Evolutionary conservation across 2,888 invertebrate species (phyloP).

Genomic region (Stenolophus ochropezus): DNA sequence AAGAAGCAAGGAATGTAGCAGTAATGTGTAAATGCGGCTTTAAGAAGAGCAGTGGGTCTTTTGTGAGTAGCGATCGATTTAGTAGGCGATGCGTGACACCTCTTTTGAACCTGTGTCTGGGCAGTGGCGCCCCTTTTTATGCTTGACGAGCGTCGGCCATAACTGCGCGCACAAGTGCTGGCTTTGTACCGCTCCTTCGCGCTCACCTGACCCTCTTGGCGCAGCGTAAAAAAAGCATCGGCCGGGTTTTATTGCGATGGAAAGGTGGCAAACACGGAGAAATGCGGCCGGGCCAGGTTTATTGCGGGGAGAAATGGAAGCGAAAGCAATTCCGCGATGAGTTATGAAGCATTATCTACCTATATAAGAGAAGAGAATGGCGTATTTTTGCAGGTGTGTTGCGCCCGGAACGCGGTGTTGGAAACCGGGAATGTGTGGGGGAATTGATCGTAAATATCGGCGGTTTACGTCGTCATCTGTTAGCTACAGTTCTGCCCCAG

Average conservation of each 20-base stretch:
- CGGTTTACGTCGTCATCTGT: conserved; percentile 73
- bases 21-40: too few relatives aligned
- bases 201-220: conserved; percentile 36
- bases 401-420: conserved; percentile 68
- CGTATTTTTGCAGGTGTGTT: conserved; percentile 73
- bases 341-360: conserved; percentile 73
- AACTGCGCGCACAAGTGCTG: conserved; percentile 60
- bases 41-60: conserved; percentile 40
- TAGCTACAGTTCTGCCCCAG: conserved; percentile 67
- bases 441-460: conserved; percentile 73
- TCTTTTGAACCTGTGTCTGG: conserved; percentile 64
- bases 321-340: conserved; percentile 73
- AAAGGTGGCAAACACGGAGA: conserved; percentile 68
- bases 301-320: conserved; percentile 72
- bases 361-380: conserved; percentile 71
- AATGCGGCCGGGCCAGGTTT: conserved; percentile 70
- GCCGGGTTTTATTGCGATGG: conserved; percentile 60
- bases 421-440: conserved; percentile 68
- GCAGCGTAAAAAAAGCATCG: conserved; percentile 52
- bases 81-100: conserved; percentile 68
- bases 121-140: conserved; percentile 63
- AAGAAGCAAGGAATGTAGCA: too few relatives aligned
- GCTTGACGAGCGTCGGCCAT: conserved; percentile 64
- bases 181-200: conserved; percentile 16
- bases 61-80: conserved; percentile 66